Conservation (phyloP, 2,797 vertebrate genomes). For the Moxostoma hubbsi region DNA sequence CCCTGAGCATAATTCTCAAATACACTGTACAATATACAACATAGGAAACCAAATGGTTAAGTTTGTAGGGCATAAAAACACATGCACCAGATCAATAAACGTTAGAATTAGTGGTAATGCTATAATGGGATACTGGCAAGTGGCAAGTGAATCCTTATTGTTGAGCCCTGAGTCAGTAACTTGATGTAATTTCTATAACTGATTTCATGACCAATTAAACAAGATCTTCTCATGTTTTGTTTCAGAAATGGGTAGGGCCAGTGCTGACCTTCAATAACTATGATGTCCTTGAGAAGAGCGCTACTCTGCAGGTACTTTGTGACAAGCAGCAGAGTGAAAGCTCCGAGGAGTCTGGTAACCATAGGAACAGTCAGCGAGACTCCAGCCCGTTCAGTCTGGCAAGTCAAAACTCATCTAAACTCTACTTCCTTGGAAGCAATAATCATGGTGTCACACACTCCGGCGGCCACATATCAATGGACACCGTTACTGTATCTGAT, state of each 20-base stretch:
- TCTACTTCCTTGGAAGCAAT: slow-evolving; percentile 48
- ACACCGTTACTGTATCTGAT: slow-evolving; percentile 83
- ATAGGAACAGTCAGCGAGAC: not conserved
- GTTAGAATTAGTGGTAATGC: no score
- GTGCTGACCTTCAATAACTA: slow-evolving; percentile 71
- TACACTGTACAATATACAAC: no score
- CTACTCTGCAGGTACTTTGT: slow-evolving; percentile 58
- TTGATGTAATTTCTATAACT: not conserved
- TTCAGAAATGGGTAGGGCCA: slow-evolving; percentile 89
- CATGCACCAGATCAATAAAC: no score
- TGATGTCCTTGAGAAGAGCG: slow-evolving; percentile 73
- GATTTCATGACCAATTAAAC: not conserved
- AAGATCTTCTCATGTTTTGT: not conserved
- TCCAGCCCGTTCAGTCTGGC: slow-evolving; percentile 7
- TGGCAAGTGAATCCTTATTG: not conserved
- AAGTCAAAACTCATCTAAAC: slow-evolving; percentile 52
- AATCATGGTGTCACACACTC: slow-evolving; percentile 68
- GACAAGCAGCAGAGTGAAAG: slow-evolving; percentile 60
- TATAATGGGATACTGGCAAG: no score
- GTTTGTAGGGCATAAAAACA: no score
- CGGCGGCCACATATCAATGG: slow-evolving; percentile 83
- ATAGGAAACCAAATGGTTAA: no score
- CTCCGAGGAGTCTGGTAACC: slow-evolving; percentile 39
- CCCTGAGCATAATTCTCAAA: no score
- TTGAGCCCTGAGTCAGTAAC: not conserved